Conservation (phyloP, 1,140 invertebrate species). For the Bombus haemorrhoidalis region DNA sequence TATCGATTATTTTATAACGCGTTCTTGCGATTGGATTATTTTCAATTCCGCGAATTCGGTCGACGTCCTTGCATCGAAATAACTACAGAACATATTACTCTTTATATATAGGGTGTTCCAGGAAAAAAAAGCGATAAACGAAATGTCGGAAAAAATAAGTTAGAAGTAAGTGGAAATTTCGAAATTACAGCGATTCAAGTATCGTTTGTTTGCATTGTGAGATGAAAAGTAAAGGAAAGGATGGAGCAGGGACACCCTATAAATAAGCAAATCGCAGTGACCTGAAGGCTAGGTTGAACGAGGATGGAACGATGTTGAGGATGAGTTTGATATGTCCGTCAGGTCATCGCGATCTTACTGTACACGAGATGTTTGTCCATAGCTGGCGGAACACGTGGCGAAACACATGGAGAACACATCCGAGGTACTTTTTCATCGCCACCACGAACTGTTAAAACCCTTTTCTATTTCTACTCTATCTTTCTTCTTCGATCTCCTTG, state of each 20-base stretch:
- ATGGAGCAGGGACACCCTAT: conserved; percentile 55
- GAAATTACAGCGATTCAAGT: too few species aligned
- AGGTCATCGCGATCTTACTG: conserved; percentile 72
- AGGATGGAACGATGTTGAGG: conserved; percentile 18
- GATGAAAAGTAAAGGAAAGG: background rate
- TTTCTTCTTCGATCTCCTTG: conserved; percentile 54
- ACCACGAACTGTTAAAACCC: conserved; percentile 66
- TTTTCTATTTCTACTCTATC: conserved; percentile 44
- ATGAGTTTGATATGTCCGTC: conserved; percentile 58
- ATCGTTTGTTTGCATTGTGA: background rate
- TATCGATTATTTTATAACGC: background rate
- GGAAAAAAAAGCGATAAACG: background rate
- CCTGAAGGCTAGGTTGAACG: conserved; percentile 57
- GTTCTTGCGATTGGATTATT: background rate
- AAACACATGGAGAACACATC: conserved; percentile 79
- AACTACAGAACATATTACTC: conserved; percentile 62
- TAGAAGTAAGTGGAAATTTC: too few species aligned
- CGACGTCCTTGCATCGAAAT: conserved; percentile 64
- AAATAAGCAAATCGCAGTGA: conserved; percentile 64
- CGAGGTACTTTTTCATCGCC: conserved; percentile 73
- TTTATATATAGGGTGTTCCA: conserved; percentile 64
- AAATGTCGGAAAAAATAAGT: too few species aligned
- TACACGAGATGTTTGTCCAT: conserved; percentile 76
- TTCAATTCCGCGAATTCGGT: conserved; percentile 47
- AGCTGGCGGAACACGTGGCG: conserved; percentile 82